These are phyloP conservation scores for Apamea monoglypha DNA, from an alignment of 2,888 invertebrate genomes.

Conservation along the genomic window DNA sequence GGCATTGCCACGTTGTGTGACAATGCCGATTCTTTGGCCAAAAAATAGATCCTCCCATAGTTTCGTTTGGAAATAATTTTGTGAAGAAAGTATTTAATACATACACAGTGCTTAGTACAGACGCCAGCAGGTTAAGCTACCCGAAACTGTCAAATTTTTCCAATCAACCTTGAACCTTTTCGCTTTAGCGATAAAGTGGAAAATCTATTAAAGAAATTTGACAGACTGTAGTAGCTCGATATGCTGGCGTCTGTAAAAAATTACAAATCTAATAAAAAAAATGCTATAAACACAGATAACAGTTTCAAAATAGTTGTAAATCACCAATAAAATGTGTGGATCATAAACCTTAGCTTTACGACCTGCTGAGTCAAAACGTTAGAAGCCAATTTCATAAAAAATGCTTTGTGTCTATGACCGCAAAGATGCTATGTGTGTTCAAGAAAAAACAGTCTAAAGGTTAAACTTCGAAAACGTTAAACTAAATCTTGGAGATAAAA, in stretches of 20 bases:
- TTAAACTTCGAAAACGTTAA: background rate
- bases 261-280: constrained; percentile 25
- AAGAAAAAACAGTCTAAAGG: background rate
- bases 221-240: no score
- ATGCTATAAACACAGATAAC: constrained; percentile 38
- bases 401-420: constrained; percentile 12
- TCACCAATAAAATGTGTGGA: constrained; percentile 59
- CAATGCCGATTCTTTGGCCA: background rate
- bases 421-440: constrained; percentile 6
- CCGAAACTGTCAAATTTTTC: no score
- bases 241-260: background rate
- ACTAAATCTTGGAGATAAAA: background rate
- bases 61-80: background rate
- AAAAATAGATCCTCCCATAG: background rate
- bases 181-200: no score
- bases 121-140: no score
- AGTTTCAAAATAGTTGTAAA: constrained; percentile 44
- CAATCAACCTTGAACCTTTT: no score
- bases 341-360: constrained; percentile 58
- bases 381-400: constrained; percentile 54
- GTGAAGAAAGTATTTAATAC: background rate
- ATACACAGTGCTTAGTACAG: background rate
- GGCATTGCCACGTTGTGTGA: background rate
- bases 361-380: constrained; percentile 51
- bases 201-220: no score